Conservation (phyloP, 2,888 invertebrate genomes). For the Hypomecis atomaria region DNA sequence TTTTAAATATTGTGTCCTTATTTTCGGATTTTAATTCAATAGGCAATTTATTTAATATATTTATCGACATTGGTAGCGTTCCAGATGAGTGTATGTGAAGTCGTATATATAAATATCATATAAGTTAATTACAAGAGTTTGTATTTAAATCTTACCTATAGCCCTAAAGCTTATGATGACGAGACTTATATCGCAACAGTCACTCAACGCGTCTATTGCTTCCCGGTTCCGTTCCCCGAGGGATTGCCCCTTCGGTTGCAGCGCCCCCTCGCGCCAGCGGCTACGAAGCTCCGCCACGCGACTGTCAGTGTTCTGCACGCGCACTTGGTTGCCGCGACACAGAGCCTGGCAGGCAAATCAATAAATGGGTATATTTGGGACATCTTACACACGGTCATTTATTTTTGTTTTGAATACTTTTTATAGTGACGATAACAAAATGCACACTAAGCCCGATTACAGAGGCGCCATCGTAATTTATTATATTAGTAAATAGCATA, state of each 20-base stretch:
- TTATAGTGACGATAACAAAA: no score
- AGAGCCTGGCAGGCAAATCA: constrained; percentile 65
- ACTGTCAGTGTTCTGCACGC: constrained; percentile 52
- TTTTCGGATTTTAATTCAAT: no score
- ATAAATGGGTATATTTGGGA: neutral
- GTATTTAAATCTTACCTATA: constrained; percentile 62
- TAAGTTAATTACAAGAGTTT: neutral
- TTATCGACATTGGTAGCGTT: no score
- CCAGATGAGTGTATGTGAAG: no score
- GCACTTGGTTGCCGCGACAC: constrained; percentile 80
- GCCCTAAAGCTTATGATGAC: constrained; percentile 74
- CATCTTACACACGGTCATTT: no score
- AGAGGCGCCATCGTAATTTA: no score
- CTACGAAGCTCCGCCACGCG: constrained; percentile 62
- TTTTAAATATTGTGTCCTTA: no score
- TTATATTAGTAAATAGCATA: no score
- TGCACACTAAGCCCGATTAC: no score
- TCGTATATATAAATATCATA: no score
- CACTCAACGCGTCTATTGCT: constrained; percentile 69
- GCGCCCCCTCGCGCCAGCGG: constrained; percentile 72
- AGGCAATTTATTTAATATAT: no score
- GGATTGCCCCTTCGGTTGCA: constrained; percentile 66
- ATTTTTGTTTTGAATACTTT: no score
- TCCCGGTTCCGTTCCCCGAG: constrained; percentile 72
- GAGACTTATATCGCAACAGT: constrained; percentile 65